These are phyloP conservation scores for Spinus pinus DNA, from an alignment of 2,797 vertebrate species.

Conservation along the genomic window DNA sequence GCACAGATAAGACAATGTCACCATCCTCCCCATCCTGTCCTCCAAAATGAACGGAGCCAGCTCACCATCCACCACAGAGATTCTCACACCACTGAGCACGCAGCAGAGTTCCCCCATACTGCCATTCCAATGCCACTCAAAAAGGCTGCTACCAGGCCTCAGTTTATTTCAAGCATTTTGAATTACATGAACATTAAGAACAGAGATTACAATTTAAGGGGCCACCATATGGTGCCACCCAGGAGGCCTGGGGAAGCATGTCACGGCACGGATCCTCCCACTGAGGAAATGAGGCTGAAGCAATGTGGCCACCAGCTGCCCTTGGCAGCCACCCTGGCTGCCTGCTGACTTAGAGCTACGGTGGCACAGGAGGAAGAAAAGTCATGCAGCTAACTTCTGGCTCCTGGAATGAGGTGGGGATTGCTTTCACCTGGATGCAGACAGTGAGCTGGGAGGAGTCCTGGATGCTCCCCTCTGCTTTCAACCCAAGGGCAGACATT, in stretches of 20 bases:
- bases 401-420: background rate
- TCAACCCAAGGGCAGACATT: background rate
- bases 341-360: accelerated
- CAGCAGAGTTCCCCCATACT: background rate
- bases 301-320: background rate
- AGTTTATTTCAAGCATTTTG: background rate
- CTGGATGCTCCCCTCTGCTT: background rate
- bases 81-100: accelerated
- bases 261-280: accelerated
- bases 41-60: accelerated
- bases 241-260: background rate
- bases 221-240: background rate
- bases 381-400: background rate
- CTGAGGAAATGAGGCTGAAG: background rate
- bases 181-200: background rate
- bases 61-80: background rate
- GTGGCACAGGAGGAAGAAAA: background rate
- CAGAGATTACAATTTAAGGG: background rate
- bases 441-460: background rate
- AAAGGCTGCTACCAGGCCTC: background rate
- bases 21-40: background rate
- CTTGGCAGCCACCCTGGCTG: background rate
- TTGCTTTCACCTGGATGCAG: background rate
- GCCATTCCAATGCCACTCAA: background rate
- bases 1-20: background rate